Percentiles rank a stretch among this genome's conserved stretches.
Evolutionary conservation across 1,140 invertebrate species (phyloP).

Genomic region (Ectropis grisescens): DNA sequence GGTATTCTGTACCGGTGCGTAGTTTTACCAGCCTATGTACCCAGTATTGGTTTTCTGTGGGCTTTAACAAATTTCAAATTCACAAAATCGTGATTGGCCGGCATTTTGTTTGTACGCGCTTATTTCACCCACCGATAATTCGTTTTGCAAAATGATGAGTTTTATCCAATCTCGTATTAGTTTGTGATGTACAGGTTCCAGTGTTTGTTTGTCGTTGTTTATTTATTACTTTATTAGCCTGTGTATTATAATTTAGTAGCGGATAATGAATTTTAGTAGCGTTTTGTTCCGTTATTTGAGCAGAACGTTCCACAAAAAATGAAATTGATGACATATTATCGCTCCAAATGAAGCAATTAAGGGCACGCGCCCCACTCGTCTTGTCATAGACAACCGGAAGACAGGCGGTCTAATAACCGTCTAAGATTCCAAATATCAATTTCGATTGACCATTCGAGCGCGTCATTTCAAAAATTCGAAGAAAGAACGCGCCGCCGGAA

Average conservation of each 20-base stretch:
- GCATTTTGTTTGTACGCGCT: constrained; percentile 64
- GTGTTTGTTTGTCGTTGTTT: constrained; percentile 17
- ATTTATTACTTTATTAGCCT: too few relatives aligned
- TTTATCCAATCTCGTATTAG: constrained; percentile 47
- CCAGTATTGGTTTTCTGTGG: constrained; percentile 62
- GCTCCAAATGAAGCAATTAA: constrained; percentile 63
- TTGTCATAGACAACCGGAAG: constrained; percentile 43
- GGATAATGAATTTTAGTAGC: too few relatives aligned
- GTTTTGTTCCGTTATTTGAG: background rate
- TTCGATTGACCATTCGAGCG: constrained; percentile 46
- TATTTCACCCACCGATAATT: constrained; percentile 53
- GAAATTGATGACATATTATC: constrained; percentile 33
- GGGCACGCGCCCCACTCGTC: constrained; percentile 51
- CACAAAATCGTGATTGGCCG: constrained; percentile 68
- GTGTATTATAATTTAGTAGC: too few relatives aligned
- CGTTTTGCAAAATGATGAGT: constrained; percentile 59
- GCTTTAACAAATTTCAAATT: constrained; percentile 69
- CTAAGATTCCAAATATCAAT: constrained; percentile 65
- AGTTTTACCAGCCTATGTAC: constrained; percentile 51
- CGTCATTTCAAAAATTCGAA: constrained; percentile 33
- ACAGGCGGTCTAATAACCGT: constrained; percentile 56
- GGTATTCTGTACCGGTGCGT: too few relatives aligned
- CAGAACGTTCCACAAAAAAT: constrained; percentile 9
- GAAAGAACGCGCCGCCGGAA: constrained; percentile 33
- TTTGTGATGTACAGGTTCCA: constrained; percentile 24